phyloP scores from a whole-genome alignment of 2,113 vertebrate species.

The Oncorhynchus keta region DNA sequence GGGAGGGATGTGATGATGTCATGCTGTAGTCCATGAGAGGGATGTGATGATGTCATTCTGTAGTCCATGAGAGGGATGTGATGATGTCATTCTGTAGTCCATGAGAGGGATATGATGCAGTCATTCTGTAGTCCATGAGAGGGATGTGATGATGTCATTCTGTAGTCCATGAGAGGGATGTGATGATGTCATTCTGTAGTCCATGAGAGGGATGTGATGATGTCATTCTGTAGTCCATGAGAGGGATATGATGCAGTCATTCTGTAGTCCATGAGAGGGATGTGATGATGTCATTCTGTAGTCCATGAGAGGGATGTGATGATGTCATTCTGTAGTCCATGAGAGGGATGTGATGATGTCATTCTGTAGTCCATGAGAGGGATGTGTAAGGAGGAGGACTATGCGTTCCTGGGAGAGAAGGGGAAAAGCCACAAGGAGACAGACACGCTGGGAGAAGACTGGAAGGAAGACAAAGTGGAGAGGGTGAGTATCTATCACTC shows the following conservation, averaged over 20 bases:
- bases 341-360: background rate
- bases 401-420: constrained; percentile 55
- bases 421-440: background rate
- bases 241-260: no score
- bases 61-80: no score
- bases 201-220: background rate
- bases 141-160: no score
- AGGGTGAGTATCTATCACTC: constrained; percentile 49
- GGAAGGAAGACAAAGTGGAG: constrained; percentile 39
- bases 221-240: no score
- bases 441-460: constrained; percentile 17
- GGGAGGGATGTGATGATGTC: no score
- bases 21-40: no score
- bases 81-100: no score
- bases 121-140: constrained; percentile 42
- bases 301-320: background rate
- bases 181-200: no score
- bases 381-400: constrained; percentile 74
- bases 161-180: background rate
- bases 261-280: background rate
- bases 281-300: background rate
- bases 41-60: no score
- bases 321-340: background rate
- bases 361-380: constrained; percentile 66
- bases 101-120: no score